These are phyloP conservation scores for Tyto alba DNA, from an alignment of 2,113 vertebrate genomes.

Conservation along the genomic window DNA sequence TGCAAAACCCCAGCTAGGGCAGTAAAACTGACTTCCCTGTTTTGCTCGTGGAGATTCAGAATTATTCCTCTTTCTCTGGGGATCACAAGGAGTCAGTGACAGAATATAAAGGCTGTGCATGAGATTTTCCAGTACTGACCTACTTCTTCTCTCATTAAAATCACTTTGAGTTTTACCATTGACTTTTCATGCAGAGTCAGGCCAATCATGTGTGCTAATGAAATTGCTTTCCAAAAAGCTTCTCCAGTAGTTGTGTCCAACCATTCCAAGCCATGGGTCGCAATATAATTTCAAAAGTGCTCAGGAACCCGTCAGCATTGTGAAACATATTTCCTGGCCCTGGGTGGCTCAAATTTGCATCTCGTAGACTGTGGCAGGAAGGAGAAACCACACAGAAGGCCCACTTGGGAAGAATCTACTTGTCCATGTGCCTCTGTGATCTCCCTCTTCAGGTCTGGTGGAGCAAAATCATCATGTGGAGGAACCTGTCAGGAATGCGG, in stretches of 20 bases:
- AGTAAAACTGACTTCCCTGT: not conserved
- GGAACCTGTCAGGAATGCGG: not conserved
- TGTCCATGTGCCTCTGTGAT: not conserved
- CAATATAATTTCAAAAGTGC: not conserved
- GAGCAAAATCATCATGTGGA: not conserved
- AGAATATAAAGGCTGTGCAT: slow-evolving; percentile 37
- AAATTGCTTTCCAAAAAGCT: slow-evolving; percentile 48
- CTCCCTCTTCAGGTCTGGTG: not conserved
- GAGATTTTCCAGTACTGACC: slow-evolving; percentile 63
- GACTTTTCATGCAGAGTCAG: slow-evolving; percentile 21
- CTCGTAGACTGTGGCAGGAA: not conserved
- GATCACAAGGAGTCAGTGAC: slow-evolving; percentile 30
- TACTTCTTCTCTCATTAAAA: slow-evolving; percentile 63
- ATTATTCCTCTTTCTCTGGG: slow-evolving; percentile 3
- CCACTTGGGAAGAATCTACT: not conserved
- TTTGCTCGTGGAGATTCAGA: not conserved
- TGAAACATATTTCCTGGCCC: not conserved
- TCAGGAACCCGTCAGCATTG: not conserved
- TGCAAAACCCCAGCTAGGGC: not conserved
- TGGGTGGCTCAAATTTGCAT: slow-evolving; percentile 3
- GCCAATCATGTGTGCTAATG: slow-evolving; percentile 53
- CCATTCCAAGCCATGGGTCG: slow-evolving; percentile 16
- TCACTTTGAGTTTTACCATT: slow-evolving; percentile 15
- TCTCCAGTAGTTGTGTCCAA: slow-evolving; percentile 31
- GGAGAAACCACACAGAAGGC: not conserved